phyloP scores from a whole-genome alignment of 2,113 vertebrate genomes.

The Tetrax tetrax region DNA sequence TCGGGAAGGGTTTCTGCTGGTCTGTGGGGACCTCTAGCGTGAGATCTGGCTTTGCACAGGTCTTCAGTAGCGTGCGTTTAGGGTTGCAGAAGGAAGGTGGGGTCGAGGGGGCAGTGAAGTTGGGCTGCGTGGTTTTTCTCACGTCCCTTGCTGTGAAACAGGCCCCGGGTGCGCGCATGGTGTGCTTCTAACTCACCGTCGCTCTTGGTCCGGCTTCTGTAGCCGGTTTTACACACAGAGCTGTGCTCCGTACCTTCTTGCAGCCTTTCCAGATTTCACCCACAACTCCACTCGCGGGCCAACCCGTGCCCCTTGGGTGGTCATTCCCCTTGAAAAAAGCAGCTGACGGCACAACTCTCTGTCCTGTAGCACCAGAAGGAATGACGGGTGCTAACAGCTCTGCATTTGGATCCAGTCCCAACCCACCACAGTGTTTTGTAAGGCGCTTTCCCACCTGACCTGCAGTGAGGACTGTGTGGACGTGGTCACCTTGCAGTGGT shows the following conservation, averaged over 20 bases:
- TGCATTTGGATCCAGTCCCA: neutral
- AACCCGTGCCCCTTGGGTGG: neutral
- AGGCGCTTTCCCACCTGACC: neutral
- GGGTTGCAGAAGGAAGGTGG: neutral
- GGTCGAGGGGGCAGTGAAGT: neutral
- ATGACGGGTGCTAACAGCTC: neutral
- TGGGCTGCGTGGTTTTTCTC: accelerated
- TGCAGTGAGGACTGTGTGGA: neutral
- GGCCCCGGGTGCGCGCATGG: neutral
- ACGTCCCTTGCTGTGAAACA: neutral
- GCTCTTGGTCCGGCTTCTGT: neutral
- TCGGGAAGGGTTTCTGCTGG: conserved; percentile 6
- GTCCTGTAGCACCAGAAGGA: neutral
- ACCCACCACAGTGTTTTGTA: neutral
- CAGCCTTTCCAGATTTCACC: neutral
- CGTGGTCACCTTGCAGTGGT: neutral
- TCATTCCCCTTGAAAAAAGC: neutral
- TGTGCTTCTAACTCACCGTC: neutral
- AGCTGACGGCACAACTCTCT: neutral
- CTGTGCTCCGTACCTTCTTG: neutral
- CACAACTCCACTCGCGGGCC: neutral
- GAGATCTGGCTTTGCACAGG: neutral
- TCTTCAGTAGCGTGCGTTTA: accelerated
- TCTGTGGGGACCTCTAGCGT: conserved; percentile 71
- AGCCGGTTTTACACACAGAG: neutral